Conservation (phyloP, 2,888 invertebrate genomes). For the Cetonia aurata region DNA sequence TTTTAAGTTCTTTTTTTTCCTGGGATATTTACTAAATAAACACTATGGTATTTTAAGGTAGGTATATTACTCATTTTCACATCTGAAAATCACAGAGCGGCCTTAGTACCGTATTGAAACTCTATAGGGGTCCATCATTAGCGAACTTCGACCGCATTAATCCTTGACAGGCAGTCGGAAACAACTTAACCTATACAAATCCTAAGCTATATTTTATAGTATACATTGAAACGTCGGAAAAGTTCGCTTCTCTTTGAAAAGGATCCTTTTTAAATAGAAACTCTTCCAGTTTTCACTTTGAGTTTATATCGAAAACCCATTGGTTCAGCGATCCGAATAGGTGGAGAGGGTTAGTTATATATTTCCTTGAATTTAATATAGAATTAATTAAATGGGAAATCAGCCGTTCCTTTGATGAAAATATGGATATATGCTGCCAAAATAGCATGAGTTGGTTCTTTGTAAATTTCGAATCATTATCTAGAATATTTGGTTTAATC, state of each 20-base stretch:
- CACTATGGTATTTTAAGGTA: too few relatives aligned
- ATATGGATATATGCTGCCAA: too few relatives aligned
- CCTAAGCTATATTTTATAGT: slow-evolving; percentile 11
- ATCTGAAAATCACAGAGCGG: neutral
- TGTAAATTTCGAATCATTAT: too few relatives aligned
- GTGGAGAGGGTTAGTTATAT: neutral
- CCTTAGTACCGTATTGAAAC: neutral
- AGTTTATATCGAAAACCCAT: neutral
- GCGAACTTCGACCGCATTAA: neutral
- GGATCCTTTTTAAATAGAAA: slow-evolving; percentile 7
- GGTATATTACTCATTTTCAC: neutral
- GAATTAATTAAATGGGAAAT: neutral
- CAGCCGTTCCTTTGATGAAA: too few relatives aligned
- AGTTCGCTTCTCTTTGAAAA: neutral
- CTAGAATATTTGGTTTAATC: too few relatives aligned
- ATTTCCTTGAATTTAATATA: neutral
- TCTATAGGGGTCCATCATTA: slow-evolving; percentile 19
- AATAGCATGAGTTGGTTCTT: too few relatives aligned
- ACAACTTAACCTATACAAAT: slow-evolving; percentile 8
- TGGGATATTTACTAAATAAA: too few relatives aligned
- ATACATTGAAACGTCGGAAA: slow-evolving; percentile 2
- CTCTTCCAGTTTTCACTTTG: neutral
- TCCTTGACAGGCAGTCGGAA: slow-evolving; percentile 1
- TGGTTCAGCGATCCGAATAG: slow-evolving; percentile 1
- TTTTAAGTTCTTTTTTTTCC: too few relatives aligned